Percentiles rank a stretch among this genome's conserved stretches.
phyloP scores from a whole-genome alignment of 30 jellyfish, hydroid and myxozoan genomes.

The Chironex yamaguchii region DNA sequence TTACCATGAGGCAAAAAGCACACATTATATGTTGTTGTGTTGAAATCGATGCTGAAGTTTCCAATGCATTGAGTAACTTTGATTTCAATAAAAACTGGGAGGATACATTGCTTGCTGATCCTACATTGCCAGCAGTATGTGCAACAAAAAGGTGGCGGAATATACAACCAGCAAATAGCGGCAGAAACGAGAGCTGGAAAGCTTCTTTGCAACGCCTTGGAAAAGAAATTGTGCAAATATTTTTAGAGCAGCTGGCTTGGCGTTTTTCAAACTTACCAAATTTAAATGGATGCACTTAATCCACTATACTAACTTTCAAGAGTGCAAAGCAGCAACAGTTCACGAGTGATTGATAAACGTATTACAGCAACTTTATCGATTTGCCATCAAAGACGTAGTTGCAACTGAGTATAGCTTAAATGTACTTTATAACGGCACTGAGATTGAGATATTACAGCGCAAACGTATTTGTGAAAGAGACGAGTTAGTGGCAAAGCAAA shows the following conservation, averaged over 20 bases:
- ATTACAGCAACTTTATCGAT: constrained; percentile 34
- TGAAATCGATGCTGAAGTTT: constrained; percentile 29
- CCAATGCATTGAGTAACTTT: not conserved
- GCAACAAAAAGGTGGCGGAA: constrained; percentile 29
- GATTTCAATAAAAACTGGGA: constrained; percentile 12
- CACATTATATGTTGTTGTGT: constrained; percentile 2
- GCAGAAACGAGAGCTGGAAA: constrained; percentile 53
- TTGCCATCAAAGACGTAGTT: constrained; percentile 36
- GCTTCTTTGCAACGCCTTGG: not conserved
- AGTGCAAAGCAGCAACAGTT: constrained; percentile 34
- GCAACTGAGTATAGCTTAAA: constrained; percentile 33
- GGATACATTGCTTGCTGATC: constrained; percentile 38
- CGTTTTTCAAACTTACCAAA: constrained; percentile 32
- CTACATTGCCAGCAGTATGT: constrained; percentile 37
- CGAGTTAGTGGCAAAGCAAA: too few relatives aligned
- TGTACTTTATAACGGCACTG: constrained; percentile 36
- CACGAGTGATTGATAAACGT: constrained; percentile 52
- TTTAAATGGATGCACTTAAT: constrained; percentile 19
- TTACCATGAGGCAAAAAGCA: constrained; percentile 27
- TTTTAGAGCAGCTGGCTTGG: constrained; percentile 53
- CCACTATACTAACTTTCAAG: constrained; percentile 39
- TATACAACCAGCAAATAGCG: constrained; percentile 53
- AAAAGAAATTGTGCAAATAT: constrained; percentile 32
- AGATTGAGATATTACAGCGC: constrained; percentile 18
- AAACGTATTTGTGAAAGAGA: too few relatives aligned